phyloP scores from a whole-genome alignment of 2,797 vertebrate species.

The Parauchenoglanis ngamensis region DNA sequence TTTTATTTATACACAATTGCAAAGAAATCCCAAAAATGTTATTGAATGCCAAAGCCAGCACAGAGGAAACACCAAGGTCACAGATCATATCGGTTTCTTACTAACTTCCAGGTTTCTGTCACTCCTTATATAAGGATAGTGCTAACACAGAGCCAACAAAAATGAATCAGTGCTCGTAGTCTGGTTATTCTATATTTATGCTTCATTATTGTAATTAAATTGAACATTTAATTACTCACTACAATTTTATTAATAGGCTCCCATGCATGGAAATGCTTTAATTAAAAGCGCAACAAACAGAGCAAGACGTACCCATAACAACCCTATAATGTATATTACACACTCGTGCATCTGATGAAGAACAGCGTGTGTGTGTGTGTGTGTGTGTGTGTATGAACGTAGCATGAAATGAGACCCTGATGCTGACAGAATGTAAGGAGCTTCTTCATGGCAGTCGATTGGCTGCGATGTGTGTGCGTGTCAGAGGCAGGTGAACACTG shows the following conservation, averaged over 20 bases:
- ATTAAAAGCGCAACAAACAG: background rate
- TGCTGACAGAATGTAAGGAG: background rate
- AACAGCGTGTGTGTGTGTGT: no score
- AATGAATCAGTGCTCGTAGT: background rate
- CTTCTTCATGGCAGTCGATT: background rate
- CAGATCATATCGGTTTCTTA: background rate
- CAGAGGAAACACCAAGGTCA: background rate
- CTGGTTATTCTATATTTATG: background rate
- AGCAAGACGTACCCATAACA: background rate
- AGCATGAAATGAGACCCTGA: background rate
- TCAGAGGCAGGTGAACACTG: background rate
- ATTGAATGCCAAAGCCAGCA: background rate
- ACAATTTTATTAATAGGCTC: background rate
- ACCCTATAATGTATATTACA: background rate
- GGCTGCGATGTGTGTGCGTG: constrained; percentile 9
- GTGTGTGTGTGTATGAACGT: background rate
- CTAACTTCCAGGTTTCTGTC: background rate
- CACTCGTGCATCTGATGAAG: background rate
- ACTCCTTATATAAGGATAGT: background rate
- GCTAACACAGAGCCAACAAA: constrained; percentile 5
- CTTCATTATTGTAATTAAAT: background rate
- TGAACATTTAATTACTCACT: background rate
- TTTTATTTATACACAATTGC: background rate
- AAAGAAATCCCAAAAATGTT: background rate
- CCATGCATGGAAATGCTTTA: no score